Percentiles rank a stretch among this genome's conserved stretches.
Evolutionary conservation across 2,113 vertebrate genomes (phyloP).

Genomic region (Hyperoodon ampullatus): DNA sequence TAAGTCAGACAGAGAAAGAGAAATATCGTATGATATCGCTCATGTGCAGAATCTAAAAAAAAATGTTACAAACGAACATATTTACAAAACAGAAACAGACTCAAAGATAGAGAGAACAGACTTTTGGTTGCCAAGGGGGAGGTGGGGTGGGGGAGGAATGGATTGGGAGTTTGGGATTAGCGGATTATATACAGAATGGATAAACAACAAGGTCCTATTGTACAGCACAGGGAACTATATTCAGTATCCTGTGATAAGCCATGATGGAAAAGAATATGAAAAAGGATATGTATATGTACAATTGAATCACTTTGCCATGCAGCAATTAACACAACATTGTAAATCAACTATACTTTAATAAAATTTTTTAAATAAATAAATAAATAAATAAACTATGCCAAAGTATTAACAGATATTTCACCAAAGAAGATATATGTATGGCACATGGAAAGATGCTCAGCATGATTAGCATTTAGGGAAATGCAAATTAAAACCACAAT

Average conservation of each 20-base stretch:
- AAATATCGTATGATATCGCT: too few relatives aligned
- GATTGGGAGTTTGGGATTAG: background rate
- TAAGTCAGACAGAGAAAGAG: too few relatives aligned
- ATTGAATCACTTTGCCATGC: background rate
- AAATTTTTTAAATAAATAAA: background rate
- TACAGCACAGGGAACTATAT: background rate
- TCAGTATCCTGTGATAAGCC: background rate
- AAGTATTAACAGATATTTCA: background rate
- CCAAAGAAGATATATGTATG: background rate
- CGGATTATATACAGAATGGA: background rate
- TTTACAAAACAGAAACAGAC: too few relatives aligned
- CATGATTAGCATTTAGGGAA: slow-evolving; percentile 29
- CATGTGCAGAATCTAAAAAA: too few relatives aligned
- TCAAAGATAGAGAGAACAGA: too few relatives aligned
- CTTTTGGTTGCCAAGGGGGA: background rate
- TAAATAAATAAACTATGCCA: background rate
- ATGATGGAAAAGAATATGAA: background rate
- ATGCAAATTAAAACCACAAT: slow-evolving; percentile 43
- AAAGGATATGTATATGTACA: background rate
- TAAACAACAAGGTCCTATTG: background rate
- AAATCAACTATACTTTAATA: background rate
- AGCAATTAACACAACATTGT: background rate
- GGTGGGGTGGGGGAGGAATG: background rate
- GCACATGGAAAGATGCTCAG: background rate
- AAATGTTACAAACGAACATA: too few relatives aligned